Conservation (phyloP, 2,113 vertebrate genomes). For the Phrynocephalus versicolor region DNA sequence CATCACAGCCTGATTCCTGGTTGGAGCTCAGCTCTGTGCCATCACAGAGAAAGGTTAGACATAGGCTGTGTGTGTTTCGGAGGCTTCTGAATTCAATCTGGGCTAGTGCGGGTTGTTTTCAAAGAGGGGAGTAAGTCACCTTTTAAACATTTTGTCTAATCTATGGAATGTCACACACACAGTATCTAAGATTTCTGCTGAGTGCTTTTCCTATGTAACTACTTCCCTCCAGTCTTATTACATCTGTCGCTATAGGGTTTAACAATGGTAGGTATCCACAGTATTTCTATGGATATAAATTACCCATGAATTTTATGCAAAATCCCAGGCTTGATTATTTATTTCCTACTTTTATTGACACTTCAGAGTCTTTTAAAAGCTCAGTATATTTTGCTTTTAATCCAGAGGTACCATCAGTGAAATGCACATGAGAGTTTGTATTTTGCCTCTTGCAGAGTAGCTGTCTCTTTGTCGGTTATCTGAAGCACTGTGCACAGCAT, state of each 20-base stretch:
- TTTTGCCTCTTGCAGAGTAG: background rate
- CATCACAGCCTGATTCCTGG: too few species aligned
- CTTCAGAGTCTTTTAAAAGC: constrained; percentile 13
- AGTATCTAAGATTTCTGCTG: background rate
- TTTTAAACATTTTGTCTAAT: background rate
- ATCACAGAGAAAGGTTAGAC: too few species aligned
- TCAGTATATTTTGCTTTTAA: constrained; percentile 37
- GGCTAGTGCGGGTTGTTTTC: too few species aligned
- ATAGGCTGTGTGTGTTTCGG: too few species aligned
- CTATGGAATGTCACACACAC: background rate
- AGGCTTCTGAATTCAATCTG: too few species aligned
- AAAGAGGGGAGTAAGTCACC: background rate
- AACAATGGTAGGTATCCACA: constrained; percentile 1
- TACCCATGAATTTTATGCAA: background rate
- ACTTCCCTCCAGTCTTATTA: background rate
- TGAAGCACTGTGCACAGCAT: background rate
- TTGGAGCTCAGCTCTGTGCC: too few species aligned
- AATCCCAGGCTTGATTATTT: constrained; percentile 10
- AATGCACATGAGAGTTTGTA: background rate
- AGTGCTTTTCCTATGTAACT: background rate
- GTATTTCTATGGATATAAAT: constrained; percentile 27
- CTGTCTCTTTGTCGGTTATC: constrained; percentile 17
- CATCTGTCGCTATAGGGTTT: constrained; percentile 13
- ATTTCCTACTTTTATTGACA: background rate
- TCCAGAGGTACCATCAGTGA: constrained; percentile 14